These are phyloP conservation scores for Nephrotoma flavescens DNA, from an alignment of 2,888 invertebrate species.

Conservation along the genomic window DNA sequence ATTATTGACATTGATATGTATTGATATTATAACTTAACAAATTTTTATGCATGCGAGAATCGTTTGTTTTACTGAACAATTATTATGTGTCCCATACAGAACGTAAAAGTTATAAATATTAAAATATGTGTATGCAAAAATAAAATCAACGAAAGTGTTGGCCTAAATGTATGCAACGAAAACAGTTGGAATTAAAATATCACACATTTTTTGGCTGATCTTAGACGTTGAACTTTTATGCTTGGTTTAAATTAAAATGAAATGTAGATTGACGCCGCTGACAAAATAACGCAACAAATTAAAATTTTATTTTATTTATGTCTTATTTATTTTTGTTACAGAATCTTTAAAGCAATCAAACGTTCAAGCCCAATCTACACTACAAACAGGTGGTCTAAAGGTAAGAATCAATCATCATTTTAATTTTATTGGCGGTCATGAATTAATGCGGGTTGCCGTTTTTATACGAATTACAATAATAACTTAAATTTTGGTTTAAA, in stretches of 20 bases:
- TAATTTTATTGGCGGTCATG: background rate
- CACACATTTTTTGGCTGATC: background rate
- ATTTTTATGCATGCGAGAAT: too few relatives aligned
- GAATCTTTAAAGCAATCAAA: background rate
- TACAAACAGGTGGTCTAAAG: background rate
- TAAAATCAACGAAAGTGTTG: background rate
- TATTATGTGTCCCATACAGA: background rate
- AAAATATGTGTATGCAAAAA: background rate
- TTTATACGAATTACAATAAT: background rate
- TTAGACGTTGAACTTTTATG: background rate
- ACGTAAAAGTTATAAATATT: background rate
- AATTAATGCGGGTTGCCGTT: too few relatives aligned
- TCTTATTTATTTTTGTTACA: background rate
- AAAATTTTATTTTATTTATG: background rate
- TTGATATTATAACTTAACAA: too few relatives aligned
- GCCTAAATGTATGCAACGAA: background rate
- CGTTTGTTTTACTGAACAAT: background rate
- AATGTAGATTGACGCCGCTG: background rate
- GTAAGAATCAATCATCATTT: background rate
- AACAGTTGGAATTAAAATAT: background rate
- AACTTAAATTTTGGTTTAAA: background rate
- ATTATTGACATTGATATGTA: too few relatives aligned
- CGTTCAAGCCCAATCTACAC: background rate
- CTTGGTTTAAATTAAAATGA: background rate
- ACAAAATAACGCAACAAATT: background rate